phyloP scores from a whole-genome alignment of 2,888 invertebrate species.

The Dromius quadrimaculatus region DNA sequence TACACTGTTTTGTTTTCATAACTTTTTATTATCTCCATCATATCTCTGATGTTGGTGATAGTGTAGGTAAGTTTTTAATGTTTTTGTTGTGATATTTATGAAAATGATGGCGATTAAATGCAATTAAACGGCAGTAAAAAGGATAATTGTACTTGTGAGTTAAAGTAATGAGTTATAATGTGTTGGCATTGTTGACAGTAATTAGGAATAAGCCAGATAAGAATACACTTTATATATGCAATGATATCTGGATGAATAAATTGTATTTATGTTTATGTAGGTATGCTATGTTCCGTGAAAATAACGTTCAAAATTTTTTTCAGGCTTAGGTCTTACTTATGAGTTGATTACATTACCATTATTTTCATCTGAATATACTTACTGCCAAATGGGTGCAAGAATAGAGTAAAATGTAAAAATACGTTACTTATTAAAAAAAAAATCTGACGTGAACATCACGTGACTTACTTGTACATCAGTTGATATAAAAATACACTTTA shows the following conservation, averaged over 20 bases:
- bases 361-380: too few species aligned
- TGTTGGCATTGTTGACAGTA: constrained; percentile 38
- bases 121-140: constrained; percentile 40
- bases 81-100: constrained; percentile 29
- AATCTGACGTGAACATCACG: too few species aligned
- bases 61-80: neutral
- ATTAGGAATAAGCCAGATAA: constrained; percentile 18
- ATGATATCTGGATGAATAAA: constrained; percentile 11
- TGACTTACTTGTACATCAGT: too few species aligned
- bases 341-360: too few species aligned
- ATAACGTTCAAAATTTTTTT: neutral
- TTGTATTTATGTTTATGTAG: constrained; percentile 19
- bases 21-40: constrained; percentile 23
- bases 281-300: constrained; percentile 13
- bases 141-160: constrained; percentile 19
- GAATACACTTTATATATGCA: constrained; percentile 2
- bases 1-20: constrained; percentile 37
- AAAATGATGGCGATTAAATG: constrained; percentile 41
- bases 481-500: too few species aligned
- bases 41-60: constrained; percentile 22
- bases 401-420: too few species aligned
- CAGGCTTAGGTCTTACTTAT: too few species aligned
- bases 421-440: too few species aligned
- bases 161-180: constrained; percentile 38
- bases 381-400: too few species aligned